These are phyloP conservation scores for Actinia tenebrosa DNA, from an alignment of 64 coral and sea anemone genomes.

Conservation along the genomic window DNA sequence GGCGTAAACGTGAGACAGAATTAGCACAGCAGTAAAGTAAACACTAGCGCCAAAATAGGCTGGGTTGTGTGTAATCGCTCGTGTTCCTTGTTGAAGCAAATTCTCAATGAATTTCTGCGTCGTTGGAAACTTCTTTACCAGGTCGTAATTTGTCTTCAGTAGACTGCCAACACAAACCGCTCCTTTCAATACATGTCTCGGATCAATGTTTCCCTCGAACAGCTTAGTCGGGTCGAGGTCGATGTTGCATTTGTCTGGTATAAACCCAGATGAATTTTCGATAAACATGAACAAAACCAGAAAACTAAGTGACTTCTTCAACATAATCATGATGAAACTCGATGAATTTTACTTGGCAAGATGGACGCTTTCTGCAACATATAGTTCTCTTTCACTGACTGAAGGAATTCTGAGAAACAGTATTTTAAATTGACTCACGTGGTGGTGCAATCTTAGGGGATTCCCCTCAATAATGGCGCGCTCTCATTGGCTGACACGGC, in stretches of 20 bases:
- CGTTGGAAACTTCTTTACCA: neutral
- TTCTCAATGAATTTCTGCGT: neutral
- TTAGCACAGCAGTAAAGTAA: neutral
- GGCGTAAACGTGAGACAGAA: neutral
- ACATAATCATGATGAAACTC: neutral
- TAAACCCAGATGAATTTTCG: neutral
- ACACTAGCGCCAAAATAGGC: conserved; percentile 2
- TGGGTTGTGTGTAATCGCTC: neutral
- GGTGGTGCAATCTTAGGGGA: neutral
- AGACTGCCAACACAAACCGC: neutral
- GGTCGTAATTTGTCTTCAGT: neutral
- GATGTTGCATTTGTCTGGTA: neutral
- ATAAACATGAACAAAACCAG: neutral
- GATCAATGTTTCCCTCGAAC: neutral
- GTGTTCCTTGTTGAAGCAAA: neutral
- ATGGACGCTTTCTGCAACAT: neutral
- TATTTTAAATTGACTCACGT: neutral
- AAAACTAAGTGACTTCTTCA: neutral
- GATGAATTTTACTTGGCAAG: neutral
- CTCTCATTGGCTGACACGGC: neutral
- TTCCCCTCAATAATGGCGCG: neutral
- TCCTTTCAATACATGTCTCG: neutral
- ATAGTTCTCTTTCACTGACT: too few relatives aligned
- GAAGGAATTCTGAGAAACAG: neutral
- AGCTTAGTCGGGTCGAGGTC: neutral